phyloP scores from a whole-genome alignment of 2,797 vertebrate species.

The Apodemus agrarius region DNA sequence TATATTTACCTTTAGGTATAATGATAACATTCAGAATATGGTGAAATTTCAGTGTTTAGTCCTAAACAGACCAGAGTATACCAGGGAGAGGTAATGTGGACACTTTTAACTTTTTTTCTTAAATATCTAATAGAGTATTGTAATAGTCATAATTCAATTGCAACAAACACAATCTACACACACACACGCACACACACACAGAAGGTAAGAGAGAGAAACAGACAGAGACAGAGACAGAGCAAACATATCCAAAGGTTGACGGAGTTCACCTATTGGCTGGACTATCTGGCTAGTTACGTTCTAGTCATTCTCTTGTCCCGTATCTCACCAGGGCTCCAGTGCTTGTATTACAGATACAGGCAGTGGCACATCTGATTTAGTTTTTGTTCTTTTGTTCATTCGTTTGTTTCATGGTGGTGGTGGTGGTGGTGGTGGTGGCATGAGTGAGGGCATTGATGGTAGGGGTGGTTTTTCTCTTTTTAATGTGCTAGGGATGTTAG shows the following conservation, averaged over 20 bases:
- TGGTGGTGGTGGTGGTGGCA: background rate
- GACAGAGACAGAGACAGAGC: background rate
- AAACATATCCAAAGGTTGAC: background rate
- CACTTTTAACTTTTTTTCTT: slow-evolving; percentile 21
- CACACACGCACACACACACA: background rate
- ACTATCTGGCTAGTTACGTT: background rate
- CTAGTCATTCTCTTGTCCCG: background rate
- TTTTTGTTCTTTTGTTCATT: background rate
- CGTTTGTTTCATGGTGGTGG: too few species aligned
- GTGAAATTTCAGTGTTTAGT: background rate
- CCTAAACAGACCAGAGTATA: background rate
- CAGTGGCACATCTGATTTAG: background rate
- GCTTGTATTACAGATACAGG: background rate
- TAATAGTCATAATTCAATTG: slow-evolving; percentile 6
- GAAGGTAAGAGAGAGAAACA: background rate
- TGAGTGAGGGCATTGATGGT: too few species aligned
- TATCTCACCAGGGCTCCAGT: background rate
- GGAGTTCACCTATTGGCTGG: background rate
- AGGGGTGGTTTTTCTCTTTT: background rate
- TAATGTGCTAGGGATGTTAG: background rate
- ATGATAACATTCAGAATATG: background rate
- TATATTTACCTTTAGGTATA: background rate
- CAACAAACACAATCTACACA: background rate
- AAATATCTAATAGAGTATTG: background rate
- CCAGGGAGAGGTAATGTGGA: background rate